Evolutionary conservation across 2,888 invertebrate species (phyloP), one percentile per base, ranked within the genome.

Genomic region (Amorpha juglandis): DNA sequence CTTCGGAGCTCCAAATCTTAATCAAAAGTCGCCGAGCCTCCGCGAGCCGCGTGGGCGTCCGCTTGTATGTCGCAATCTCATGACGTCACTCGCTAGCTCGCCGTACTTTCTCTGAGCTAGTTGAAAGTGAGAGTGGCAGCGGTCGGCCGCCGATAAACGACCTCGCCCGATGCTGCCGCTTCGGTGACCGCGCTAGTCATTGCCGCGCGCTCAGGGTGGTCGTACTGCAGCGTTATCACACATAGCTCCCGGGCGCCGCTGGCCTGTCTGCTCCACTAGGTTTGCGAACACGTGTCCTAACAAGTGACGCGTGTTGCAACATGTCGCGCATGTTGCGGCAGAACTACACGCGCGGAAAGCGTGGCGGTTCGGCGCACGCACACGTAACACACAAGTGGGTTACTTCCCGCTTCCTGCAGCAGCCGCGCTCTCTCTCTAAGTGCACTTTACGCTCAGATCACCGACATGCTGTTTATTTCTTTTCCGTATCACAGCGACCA

Each of bases 331-430:
- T 72, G 80, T 74, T 21, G 62, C 62, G 62, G 79, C 81, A 80
- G 83, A 81, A 80, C 82, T 52, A 67, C 77, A 71, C 69, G 79
- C 78, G 77, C 78, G 80, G 83, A 84, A 86, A 84, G 86, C 86
- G 89, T 82, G 78, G 81, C 1, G 4, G 27, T 4, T 1, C 81
- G 73, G 78, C 77, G 75, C 68, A 69, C 68, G 70, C 68, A 83
- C 79, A 78, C 80, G 86, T 87, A 87, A 87, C 83, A 90, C 81
- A 69, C 71, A 83, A 87, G 78, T 90, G 72, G 88, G 87, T 86
- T 86, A 90, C 84, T 91, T 92, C 91, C 91, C 86, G 77, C 83
- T 92, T 92, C 92, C 91, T 86, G 74, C 70, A 67, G 66, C 70
- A 67, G 67, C 19, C 12, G 35, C 65, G 21, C 52, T 16, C 38